These are phyloP conservation scores for Aleiodes leptofemur DNA, from an alignment of 2,888 invertebrate genomes.

Conservation along the genomic window DNA sequence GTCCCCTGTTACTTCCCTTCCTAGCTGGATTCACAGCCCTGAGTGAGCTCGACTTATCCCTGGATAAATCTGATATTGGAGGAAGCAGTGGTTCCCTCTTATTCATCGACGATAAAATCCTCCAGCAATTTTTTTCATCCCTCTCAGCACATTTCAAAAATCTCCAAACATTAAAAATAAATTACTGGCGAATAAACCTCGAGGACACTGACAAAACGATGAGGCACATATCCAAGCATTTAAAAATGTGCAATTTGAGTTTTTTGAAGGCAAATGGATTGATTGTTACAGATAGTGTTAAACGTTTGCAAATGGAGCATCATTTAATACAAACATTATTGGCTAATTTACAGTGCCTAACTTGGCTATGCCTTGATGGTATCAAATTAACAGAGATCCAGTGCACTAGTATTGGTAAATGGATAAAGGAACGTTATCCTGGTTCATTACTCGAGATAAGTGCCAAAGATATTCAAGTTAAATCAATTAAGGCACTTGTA, in stretches of 20 bases:
- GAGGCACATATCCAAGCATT: constrained; percentile 69
- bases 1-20: constrained; percentile 76
- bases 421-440: constrained; percentile 71
- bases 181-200: constrained; percentile 71
- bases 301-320: constrained; percentile 72
- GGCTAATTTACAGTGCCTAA: constrained; percentile 69
- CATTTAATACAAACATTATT: constrained; percentile 70
- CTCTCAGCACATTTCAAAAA: constrained; percentile 74
- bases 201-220: constrained; percentile 73
- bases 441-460: constrained; percentile 71
- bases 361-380: constrained; percentile 73
- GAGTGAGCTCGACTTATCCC: constrained; percentile 76
- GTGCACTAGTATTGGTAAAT: constrained; percentile 70
- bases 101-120: constrained; percentile 76
- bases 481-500: constrained; percentile 71
- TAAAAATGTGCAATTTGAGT: constrained; percentile 72
- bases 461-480: constrained; percentile 71
- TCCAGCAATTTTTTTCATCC: constrained; percentile 75
- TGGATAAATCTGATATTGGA: constrained; percentile 75
- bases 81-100: constrained; percentile 68
- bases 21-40: constrained; percentile 76
- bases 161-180: constrained; percentile 72
- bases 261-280: constrained; percentile 72
- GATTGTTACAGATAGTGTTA: constrained; percentile 70
- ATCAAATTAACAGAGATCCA: constrained; percentile 69